Evolutionary conservation across 2,888 invertebrate species (phyloP).

Genomic region (Athalia circularis): DNA sequence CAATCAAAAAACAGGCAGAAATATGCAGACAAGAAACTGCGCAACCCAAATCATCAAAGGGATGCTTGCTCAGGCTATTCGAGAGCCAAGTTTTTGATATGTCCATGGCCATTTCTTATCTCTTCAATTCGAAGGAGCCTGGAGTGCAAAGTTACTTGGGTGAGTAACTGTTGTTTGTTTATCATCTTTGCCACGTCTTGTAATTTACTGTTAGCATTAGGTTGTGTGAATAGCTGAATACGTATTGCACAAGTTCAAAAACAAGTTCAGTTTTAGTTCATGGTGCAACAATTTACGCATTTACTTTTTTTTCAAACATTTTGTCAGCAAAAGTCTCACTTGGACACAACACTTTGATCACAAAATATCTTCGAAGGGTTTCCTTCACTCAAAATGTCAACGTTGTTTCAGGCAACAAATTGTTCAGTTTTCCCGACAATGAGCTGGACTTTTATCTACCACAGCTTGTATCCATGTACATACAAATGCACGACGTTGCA

Average conservation of each 20-base stretch:
- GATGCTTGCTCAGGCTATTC: slow-evolving; percentile 90
- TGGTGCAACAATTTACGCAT: no score
- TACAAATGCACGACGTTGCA: slow-evolving; percentile 98
- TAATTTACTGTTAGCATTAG: no score
- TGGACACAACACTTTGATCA: background rate
- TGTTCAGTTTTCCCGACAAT: slow-evolving; percentile 94
- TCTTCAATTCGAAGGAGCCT: slow-evolving; percentile 98
- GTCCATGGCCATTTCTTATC: slow-evolving; percentile 98
- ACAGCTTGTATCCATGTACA: slow-evolving; percentile 98
- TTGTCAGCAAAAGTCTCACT: background rate
- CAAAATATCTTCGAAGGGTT: background rate
- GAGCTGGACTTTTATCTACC: slow-evolving; percentile 99
- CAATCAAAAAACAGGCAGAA: slow-evolving; percentile 63
- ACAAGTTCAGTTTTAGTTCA: no score
- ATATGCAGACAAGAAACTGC: slow-evolving; percentile 71
- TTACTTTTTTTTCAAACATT: no score
- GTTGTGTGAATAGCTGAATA: no score
- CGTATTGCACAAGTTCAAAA: no score
- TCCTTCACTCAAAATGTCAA: slow-evolving; percentile 4
- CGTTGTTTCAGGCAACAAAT: slow-evolving; percentile 86
- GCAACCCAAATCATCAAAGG: slow-evolving; percentile 76
- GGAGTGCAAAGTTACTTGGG: slow-evolving; percentile 98
- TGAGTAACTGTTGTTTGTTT: slow-evolving; percentile 65
- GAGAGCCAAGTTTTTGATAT: slow-evolving; percentile 99
- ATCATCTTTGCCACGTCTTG: background rate